Evolutionary conservation across 2,797 vertebrate species (phyloP).

Genomic region (Sandelia bainsii): DNA sequence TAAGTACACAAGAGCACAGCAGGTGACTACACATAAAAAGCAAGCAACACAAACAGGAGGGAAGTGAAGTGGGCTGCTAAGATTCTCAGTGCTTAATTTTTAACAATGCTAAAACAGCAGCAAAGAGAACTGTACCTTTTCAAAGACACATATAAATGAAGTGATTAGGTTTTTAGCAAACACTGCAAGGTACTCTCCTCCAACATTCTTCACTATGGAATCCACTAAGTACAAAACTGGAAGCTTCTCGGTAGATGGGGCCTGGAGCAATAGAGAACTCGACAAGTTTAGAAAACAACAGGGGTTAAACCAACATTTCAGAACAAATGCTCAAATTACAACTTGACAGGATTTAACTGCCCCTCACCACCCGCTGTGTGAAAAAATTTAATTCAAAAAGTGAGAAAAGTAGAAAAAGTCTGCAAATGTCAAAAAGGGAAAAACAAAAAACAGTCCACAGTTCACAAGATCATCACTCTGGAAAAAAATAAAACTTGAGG

Average conservation of each 20-base stretch:
- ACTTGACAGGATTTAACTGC: constrained; percentile 12
- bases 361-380: constrained; percentile 9
- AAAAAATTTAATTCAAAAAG: neutral
- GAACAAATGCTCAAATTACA: constrained; percentile 41
- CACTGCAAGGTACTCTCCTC: constrained; percentile 98
- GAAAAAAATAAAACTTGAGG: neutral
- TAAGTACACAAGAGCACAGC: constrained; percentile 46
- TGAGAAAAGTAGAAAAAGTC: neutral
- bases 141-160: constrained; percentile 99
- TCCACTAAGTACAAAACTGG: constrained; percentile 99
- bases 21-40: constrained; percentile 50
- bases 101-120: constrained; percentile 52
- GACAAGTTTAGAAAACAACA: constrained; percentile 96
- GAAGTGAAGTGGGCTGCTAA: constrained; percentile 45
- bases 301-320: constrained; percentile 77
- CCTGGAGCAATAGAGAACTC: constrained; percentile 99
- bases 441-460: neutral
- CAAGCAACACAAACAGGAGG: constrained; percentile 67
- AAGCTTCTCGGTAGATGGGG: constrained; percentile 95
- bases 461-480: constrained; percentile 15
- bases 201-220: constrained; percentile 99
- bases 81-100: constrained; percentile 36
- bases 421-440: neutral
- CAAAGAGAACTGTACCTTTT: constrained; percentile 94
- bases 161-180: constrained; percentile 99